Conservation (phyloP, 2,888 invertebrate species). For the Nymphalis urticae region DNA sequence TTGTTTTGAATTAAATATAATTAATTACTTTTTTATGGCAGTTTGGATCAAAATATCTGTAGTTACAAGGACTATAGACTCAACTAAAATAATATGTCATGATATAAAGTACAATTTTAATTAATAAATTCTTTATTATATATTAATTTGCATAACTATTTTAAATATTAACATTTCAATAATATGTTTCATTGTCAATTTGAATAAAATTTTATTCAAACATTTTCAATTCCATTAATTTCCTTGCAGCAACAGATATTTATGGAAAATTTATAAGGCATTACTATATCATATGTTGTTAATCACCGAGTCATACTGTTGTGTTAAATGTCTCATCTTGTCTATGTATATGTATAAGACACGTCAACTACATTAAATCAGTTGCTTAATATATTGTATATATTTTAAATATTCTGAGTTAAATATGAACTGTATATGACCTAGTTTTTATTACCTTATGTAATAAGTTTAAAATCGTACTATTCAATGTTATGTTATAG, state of each 20-base stretch:
- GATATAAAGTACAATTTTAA: neutral
- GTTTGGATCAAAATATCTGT: constrained; percentile 8
- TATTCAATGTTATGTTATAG: neutral
- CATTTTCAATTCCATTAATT: constrained; percentile 1
- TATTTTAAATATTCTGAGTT: neutral
- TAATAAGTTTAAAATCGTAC: neutral
- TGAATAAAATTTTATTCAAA: neutral
- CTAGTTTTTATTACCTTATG: neutral
- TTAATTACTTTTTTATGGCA: neutral
- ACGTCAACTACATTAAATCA: neutral
- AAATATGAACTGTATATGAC: constrained; percentile 1
- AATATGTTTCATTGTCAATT: neutral
- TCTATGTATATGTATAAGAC: neutral
- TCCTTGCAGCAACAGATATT: constrained; percentile 6
- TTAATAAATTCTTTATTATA: neutral
- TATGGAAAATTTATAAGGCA: constrained; percentile 4
- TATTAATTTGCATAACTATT: neutral
- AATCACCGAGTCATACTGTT: neutral
- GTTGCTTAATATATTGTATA: neutral
- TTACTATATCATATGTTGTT: neutral
- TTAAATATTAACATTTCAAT: neutral
- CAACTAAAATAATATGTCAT: neutral
- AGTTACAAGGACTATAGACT: constrained; percentile 1
- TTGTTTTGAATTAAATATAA: too few species aligned
- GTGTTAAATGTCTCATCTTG: neutral